Percentiles rank a stretch among this genome's conserved stretches.
Conservation (phyloP, 2,888 invertebrate species). For the Drosophila formosana region DNA sequence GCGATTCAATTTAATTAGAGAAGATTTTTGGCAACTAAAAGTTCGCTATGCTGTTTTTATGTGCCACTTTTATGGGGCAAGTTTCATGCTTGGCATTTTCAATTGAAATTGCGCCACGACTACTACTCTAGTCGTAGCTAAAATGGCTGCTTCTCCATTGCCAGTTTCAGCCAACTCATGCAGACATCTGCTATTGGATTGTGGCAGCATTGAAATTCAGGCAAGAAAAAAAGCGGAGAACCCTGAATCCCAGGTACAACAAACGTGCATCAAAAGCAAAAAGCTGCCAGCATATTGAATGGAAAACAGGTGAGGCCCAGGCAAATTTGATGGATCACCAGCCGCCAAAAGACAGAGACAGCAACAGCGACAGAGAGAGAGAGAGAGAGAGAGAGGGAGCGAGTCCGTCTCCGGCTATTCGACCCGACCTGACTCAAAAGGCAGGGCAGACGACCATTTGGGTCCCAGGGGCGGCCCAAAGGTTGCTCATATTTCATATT, state of each 20-base stretch:
- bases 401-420: background rate
- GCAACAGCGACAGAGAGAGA: background rate
- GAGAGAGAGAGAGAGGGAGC: background rate
- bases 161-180: slow-evolving; percentile 41
- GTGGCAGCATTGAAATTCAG: slow-evolving; percentile 56
- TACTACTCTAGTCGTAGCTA: slow-evolving; percentile 1
- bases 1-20: slow-evolving; percentile 76
- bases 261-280: slow-evolving; percentile 64
- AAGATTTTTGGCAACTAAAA: slow-evolving; percentile 60
- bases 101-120: slow-evolving; percentile 38
- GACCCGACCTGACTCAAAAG: slow-evolving; percentile 19
- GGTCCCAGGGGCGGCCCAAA: slow-evolving; percentile 20
- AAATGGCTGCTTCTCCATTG: background rate
- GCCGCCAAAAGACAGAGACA: slow-evolving; percentile 4
- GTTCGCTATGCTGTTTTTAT: slow-evolving; percentile 47
- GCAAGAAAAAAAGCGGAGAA: slow-evolving; percentile 4
- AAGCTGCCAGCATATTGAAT: slow-evolving; percentile 63
- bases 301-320: slow-evolving; percentile 60
- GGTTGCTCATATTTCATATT: slow-evolving; percentile 63
- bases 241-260: slow-evolving; percentile 5
- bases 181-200: slow-evolving; percentile 45
- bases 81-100: slow-evolving; percentile 56
- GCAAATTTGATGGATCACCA: slow-evolving; percentile 70
- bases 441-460: slow-evolving; percentile 11
- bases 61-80: slow-evolving; percentile 61